Evolutionary conservation across 2,888 invertebrate genomes (phyloP).

Genomic region (Protonemura montana): DNA sequence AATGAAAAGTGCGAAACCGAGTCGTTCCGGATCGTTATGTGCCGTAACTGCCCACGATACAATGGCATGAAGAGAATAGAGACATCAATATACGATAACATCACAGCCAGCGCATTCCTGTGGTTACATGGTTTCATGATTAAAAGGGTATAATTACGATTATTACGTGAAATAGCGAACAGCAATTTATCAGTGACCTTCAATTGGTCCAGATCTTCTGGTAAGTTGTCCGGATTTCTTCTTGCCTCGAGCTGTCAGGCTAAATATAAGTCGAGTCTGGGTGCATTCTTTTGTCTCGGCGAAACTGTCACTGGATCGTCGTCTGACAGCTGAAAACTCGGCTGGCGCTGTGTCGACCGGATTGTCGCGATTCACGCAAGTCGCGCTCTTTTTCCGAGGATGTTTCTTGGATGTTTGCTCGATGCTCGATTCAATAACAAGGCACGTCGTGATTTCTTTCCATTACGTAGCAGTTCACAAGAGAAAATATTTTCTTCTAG

Average conservation of each 20-base stretch:
- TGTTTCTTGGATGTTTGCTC: background rate
- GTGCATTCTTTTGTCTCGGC: background rate
- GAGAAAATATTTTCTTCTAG: background rate
- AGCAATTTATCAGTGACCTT: background rate
- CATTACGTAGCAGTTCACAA: background rate
- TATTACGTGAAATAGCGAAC: background rate
- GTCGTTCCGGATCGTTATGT: background rate
- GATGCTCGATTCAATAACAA: background rate
- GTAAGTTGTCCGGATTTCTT: background rate
- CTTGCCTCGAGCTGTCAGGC: background rate
- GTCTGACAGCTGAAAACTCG: too few species aligned
- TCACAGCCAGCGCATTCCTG: background rate
- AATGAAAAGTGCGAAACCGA: background rate
- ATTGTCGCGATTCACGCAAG: too few species aligned
- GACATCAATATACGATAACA: background rate
- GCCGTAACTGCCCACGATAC: background rate
- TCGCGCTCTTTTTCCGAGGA: background rate
- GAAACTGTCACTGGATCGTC: background rate
- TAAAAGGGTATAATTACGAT: conserved; percentile 7
- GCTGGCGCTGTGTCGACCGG: too few species aligned
- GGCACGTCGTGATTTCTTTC: background rate
- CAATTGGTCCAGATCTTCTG: conserved; percentile 1
- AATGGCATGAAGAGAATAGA: background rate
- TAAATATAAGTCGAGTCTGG: background rate
- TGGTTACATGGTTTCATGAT: background rate